Evolutionary conservation across 1,140 invertebrate genomes (phyloP).

Genomic region (Leptestheria dahalacensis): DNA sequence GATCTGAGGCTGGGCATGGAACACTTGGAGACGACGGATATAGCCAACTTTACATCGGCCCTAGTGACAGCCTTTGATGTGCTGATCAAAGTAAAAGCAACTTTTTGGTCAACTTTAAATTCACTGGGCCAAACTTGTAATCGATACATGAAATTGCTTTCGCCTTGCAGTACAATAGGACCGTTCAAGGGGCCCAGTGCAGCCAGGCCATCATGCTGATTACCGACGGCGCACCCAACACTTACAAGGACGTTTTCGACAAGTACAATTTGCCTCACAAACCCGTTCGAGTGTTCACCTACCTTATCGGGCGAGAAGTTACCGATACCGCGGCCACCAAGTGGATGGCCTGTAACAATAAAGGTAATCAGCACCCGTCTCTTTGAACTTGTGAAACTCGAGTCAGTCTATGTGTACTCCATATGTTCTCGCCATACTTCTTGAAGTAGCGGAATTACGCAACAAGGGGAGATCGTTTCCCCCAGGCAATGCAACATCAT

Average conservation of each 20-base stretch:
- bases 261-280: slow-evolving; percentile 71
- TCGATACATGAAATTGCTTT: neutral
- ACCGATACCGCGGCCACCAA: slow-evolving; percentile 78
- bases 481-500: too few species aligned
- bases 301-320: slow-evolving; percentile 88
- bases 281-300: slow-evolving; percentile 90
- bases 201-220: slow-evolving; percentile 98
- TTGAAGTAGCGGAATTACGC: too few species aligned
- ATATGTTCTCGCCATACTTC: too few species aligned
- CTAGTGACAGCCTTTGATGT: slow-evolving; percentile 79
- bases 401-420: too few species aligned
- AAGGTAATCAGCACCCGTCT: slow-evolving; percentile 63
- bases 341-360: slow-evolving; percentile 95
- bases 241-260: slow-evolving; percentile 79
- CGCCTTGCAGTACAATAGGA: slow-evolving; percentile 47
- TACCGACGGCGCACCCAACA: slow-evolving; percentile 91
- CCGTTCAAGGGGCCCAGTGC: slow-evolving; percentile 66
- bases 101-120: neutral
- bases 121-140: neutral
- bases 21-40: slow-evolving; percentile 63
- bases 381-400: too few species aligned
- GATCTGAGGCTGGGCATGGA: slow-evolving; percentile 40
- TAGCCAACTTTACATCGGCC: slow-evolving; percentile 88
- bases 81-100: slow-evolving; percentile 42
- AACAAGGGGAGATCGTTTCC: too few species aligned